Evolutionary conservation across 2,797 vertebrate genomes (phyloP).

Genomic region (Sebastes itinus): DNA sequence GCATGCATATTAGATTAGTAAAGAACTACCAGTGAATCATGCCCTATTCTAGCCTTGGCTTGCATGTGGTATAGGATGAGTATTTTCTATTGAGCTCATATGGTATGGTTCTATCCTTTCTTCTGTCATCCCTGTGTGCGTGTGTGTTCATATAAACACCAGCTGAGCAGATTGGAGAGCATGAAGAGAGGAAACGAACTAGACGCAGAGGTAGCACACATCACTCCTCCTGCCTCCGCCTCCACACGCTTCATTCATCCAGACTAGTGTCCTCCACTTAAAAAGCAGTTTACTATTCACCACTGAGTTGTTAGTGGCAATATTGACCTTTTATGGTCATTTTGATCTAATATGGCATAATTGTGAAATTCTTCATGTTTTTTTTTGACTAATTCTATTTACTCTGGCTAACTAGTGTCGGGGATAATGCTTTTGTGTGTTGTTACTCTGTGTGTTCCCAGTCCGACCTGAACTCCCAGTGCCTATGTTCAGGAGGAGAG

Average conservation of each 20-base stretch:
- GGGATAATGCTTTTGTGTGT: background rate
- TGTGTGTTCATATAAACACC: background rate
- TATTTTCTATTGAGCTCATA: background rate
- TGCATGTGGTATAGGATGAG: background rate
- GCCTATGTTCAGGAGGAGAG: background rate
- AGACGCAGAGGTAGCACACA: background rate
- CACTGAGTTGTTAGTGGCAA: background rate
- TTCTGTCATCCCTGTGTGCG: too few relatives aligned
- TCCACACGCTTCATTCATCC: too few relatives aligned
- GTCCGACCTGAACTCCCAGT: background rate
- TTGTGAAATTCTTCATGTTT: background rate
- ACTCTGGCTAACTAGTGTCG: background rate
- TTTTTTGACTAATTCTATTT: background rate
- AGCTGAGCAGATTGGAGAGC: background rate
- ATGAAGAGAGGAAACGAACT: background rate
- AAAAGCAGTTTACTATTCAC: background rate
- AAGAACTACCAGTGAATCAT: background rate
- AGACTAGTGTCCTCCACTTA: too few relatives aligned
- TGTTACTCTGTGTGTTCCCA: background rate
- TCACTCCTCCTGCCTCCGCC: background rate
- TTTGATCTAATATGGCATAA: background rate
- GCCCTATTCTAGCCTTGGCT: background rate
- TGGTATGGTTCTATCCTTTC: background rate
- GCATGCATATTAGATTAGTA: too few relatives aligned
- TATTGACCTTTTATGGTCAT: background rate